Conservation (phyloP, 2,797 vertebrate genomes). For the Spinibarbus caldwelli region DNA sequence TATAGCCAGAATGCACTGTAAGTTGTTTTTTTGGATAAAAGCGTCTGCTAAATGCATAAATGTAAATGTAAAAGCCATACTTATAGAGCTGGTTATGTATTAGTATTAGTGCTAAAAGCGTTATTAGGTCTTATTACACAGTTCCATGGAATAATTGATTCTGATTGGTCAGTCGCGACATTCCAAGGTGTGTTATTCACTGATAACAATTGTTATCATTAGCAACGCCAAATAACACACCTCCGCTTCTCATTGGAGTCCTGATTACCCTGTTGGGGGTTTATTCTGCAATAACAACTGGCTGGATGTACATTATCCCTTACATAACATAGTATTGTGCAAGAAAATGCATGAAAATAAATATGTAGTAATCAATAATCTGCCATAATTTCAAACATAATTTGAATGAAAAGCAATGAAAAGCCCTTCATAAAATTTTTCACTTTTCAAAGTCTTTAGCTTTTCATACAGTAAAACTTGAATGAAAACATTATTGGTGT, state of each 20-base stretch:
- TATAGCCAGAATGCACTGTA: no score
- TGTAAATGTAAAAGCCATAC: background rate
- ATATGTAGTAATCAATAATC: background rate
- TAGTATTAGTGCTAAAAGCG: background rate
- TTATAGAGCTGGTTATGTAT: background rate
- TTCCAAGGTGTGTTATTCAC: background rate
- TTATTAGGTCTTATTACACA: background rate
- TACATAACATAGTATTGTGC: background rate
- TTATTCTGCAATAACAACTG: background rate
- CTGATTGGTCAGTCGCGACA: background rate
- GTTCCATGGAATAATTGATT: background rate
- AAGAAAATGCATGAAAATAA: background rate
- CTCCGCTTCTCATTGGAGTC: background rate
- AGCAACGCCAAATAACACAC: background rate
- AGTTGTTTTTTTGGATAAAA: no score
- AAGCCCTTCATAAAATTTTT: background rate
- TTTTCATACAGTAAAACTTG: background rate
- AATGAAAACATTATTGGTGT: background rate
- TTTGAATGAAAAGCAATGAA: background rate
- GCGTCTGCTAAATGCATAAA: no score
- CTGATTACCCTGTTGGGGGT: background rate
- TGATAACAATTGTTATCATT: background rate
- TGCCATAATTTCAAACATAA: background rate
- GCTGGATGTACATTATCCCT: background rate
- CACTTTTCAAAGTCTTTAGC: background rate